Evolutionary conservation across 2,113 vertebrate genomes (phyloP).

Genomic region (Syrrhaptes paradoxus): DNA sequence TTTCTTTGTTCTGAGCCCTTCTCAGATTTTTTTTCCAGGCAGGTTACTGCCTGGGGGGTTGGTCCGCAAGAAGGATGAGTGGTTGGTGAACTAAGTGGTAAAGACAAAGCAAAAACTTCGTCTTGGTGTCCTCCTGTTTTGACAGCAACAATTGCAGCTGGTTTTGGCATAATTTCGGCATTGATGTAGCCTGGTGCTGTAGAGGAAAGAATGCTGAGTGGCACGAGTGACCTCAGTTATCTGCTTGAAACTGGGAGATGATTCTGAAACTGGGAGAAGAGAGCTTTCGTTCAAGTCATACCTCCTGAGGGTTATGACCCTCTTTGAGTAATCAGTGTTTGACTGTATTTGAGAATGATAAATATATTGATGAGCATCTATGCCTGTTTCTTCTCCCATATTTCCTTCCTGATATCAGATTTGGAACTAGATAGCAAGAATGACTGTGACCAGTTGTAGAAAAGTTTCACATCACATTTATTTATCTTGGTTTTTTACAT

Average conservation of each 20-base stretch:
- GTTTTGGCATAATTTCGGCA: not conserved
- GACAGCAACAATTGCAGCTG: not conserved
- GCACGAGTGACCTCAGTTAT: not conserved
- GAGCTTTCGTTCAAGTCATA: not conserved
- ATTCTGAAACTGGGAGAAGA: not conserved
- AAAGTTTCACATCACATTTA: not conserved
- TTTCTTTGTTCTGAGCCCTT: not conserved
- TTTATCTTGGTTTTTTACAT: not conserved
- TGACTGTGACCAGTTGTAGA: not conserved
- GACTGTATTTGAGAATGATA: not conserved
- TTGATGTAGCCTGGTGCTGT: not conserved
- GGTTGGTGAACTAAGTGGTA: not conserved
- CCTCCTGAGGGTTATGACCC: not conserved
- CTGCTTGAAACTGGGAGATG: not conserved
- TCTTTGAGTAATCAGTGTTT: not conserved
- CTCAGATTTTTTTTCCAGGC: not conserved
- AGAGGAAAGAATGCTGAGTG: not conserved
- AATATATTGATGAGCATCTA: not conserved
- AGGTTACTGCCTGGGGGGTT: not conserved
- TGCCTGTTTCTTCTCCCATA: not conserved
- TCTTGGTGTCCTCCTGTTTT: not conserved
- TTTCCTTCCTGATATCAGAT: not conserved
- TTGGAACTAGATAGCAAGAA: not conserved
- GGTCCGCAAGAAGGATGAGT: accelerated
- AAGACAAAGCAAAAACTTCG: not conserved